Base-by-base conservation (phyloP, 2,113 vertebrate genomes). In the Halichoeres trimaculatus region DNA sequence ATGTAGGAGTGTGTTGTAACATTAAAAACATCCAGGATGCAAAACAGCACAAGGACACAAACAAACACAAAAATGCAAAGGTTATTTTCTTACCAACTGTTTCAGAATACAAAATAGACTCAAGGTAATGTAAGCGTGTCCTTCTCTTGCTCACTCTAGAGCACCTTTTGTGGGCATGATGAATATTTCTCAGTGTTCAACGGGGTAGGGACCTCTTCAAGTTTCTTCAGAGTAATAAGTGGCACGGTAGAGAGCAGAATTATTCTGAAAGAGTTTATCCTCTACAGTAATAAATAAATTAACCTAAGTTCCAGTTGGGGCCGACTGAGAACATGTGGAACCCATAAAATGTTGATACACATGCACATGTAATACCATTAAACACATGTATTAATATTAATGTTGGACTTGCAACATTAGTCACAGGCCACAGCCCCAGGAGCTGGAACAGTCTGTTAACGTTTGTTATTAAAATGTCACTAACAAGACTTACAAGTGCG, bases 341-440 rank as follows among this genome's bases (percentile, higher is more conserved):
- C 59, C 53, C 70, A 80, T 88, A 65, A 76, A 85, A 84, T 75
- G 23, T 78, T 76, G 66, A 82, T 74, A 65, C n/a, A 60, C 70
- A 67, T 82, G 62, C 57, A 70, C 63, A 76, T 81, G 80, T 73
- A 78, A 80, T 60, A 69, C 30, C 58, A 63, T 53, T 69, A 69
- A 74, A 80, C 87, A 63, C 59, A 77, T 70, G 76, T 70, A 81
- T 78, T 78, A 84, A 82, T 80, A 87, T 85, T 87, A 68, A 87
- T 85, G 67, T 26, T n/a, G 20, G 3, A 3, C 54, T 66, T 34
- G 53, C 24, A 45, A 62, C 34, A 38, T 65, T 64, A 48, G 45
- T 10, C 16, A 19, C 70, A 43, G 75, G 47, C 60, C 1, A 0
- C 45, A 81, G 64, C 51, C 24, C 8, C 22, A 40, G 35, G 10